Evolutionary conservation across 2,113 vertebrate species (phyloP), one percentile per base, ranked within the genome.

Genomic region (Paraplagusia blochii): DNA sequence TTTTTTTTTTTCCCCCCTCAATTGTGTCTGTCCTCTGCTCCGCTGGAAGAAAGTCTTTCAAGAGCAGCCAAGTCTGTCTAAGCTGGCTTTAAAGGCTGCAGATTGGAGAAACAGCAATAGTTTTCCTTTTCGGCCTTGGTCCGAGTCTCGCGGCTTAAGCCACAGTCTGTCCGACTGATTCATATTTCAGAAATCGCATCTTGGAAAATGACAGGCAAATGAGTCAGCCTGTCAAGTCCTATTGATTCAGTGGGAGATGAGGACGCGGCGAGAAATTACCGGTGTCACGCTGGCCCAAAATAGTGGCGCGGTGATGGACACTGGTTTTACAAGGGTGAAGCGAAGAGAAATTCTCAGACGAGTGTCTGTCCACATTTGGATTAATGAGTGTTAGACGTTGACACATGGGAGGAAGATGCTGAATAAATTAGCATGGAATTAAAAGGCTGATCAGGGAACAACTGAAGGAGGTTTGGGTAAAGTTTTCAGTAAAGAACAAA

Each of bases 161-260:
- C 69, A 53, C 74, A 63, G 51, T 42, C 29, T 81, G 73, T 74
- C 80, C 81, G 61, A 64, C 34, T 33, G 76, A 76, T 73, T 82
- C 71, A 83, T 86, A 78, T 82, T 80, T 81, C 66, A 79, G 44
- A 16, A 58, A 63, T 60, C n/a, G 12, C 56, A 52, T 70, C 64
- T 22, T 33, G 36, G 70, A 66, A 79, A 72, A 78, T 74, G 82
- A 83, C 71, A 80, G 57, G 68, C 75, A 70, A 78, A 79, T 77
- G 84, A 86, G 77, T 82, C 79, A 74, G 79, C 84, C 74, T 40
- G 69, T 85, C 82, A 81, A 65, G 69, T 82, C 74, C 3, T 63
- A 80, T 81, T 76, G 79, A 85, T 81, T 84, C 72, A 71, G 47
- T 52, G 52, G 60, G 17, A 71, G 55, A 34, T 11, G 10, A 33